These are phyloP conservation scores for Lissocephala sabroskyi DNA, from an alignment of 2,888 invertebrate species.

Conservation along the genomic window DNA sequence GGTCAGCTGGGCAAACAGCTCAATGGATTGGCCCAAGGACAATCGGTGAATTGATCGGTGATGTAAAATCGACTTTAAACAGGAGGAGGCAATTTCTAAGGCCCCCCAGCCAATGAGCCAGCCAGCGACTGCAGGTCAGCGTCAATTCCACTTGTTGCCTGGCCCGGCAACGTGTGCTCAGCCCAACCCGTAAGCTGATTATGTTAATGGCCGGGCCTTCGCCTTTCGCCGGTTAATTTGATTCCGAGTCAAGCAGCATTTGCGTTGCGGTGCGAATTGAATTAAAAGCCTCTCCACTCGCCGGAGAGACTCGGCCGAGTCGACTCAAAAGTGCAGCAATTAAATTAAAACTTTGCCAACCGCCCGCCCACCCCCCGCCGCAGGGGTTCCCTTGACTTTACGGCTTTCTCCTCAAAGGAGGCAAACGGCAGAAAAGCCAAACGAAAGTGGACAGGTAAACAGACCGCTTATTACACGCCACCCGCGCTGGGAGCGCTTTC, in stretches of 20 bases:
- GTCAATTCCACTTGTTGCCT: too few species aligned
- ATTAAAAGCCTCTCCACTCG: constrained; percentile 34
- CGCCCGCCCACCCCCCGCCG: constrained; percentile 24
- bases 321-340: constrained; percentile 32
- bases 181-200: constrained; percentile 35
- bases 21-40: too few species aligned
- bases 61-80: too few species aligned
- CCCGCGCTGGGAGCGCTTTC: constrained; percentile 8
- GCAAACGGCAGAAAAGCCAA: constrained; percentile 8
- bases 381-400: constrained; percentile 50
- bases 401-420: constrained; percentile 23
- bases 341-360: constrained; percentile 54
- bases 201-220: constrained; percentile 60
- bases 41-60: too few species aligned
- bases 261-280: constrained; percentile 41
- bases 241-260: constrained; percentile 43
- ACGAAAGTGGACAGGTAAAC: neutral
- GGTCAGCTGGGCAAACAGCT: too few species aligned
- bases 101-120: too few species aligned
- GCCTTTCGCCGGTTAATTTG: constrained; percentile 36
- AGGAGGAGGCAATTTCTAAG: too few species aligned
- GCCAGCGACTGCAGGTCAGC: too few species aligned
- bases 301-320: neutral
- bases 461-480: constrained; percentile 16
- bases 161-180: too few species aligned